Evolutionary conservation across 2,888 invertebrate species (phyloP), one percentile per base, ranked within the genome.

Genomic region (Clunio marinus): DNA sequence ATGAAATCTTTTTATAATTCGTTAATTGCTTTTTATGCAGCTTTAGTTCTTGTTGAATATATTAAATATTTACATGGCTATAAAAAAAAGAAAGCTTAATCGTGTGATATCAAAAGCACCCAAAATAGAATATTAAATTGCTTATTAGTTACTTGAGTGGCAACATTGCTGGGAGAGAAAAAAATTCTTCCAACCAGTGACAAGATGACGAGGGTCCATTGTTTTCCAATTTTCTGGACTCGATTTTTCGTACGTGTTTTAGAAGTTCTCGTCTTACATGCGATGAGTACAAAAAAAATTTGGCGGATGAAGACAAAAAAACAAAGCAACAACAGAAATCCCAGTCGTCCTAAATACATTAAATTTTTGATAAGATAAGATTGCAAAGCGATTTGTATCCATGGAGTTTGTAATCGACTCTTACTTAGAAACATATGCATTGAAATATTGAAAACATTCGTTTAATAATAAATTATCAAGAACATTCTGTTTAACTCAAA

Each of bases 21-120:
- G 41, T 62, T 62, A 62, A 62, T 62, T 62, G 62, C 59, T n/a
- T 41, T 10, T n/a, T 10, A 41, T n/a, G 41, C n/a, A 32, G 41
- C n/a, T 5, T 41, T 15, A 5, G 41, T 2, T 41, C 41, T 3
- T 41, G 32, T n/a, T n/a, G 15, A 41, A 41, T 41, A 41, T 41
- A n/a, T 41, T 41, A 41, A 41, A n/a, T 41, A 15, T 15, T 2
- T n/a, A 41, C 10, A 2, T 10, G 15, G 41, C 41, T n/a, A 41
- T 41, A 41, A 41, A 10, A 41, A 15, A 15, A 41, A 41, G 41
- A 41, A 15, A 32, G n/a, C n/a, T n/a, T n/a, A n/a, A n/a, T n/a
- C n/a, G n/a, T n/a, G n/a, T n/a, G n/a, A n/a, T n/a, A n/a, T n/a
- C n/a, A n/a, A n/a, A n/a, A n/a, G n/a, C n/a, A n/a, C 51, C 15